Evolutionary conservation across 2,113 vertebrate genomes (phyloP), one percentile per base, ranked within the genome.

Genomic region (Chamaetylas fuelleborni): DNA sequence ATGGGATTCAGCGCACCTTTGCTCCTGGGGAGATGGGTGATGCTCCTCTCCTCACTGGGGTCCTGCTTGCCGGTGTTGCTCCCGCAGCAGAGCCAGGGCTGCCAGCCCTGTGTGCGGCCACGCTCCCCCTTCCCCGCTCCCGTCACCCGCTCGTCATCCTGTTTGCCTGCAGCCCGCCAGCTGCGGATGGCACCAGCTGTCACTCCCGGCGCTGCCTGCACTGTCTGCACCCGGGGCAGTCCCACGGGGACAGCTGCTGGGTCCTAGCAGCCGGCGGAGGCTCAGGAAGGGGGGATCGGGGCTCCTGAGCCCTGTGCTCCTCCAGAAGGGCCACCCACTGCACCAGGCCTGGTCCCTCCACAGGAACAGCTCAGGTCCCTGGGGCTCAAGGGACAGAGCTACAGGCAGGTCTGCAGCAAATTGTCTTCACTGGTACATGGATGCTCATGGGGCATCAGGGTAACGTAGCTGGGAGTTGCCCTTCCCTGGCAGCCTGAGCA

Each of bases 161-260:
- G 93, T 86, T 93, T 92, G 91, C 93, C 57, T 45, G 69, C 87
- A 57, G 86, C 92, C 69, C 0, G 86, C 74, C 93, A 92, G 84
- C 94, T 86, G 96, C 67, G 95, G 96, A 95, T 97, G 97, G 96
- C 96, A 97, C 96, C 95, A 96, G 97, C 96, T 97, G 96, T 95
- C 96, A 96, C 96, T 94, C 95, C 96, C 87, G 8, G 93, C 50
- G 2, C 93, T 96, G 95, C 96, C 92, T 82, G 96, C 86, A 22
- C 92, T 96, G 94, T 92, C 88, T 62, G 97, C 87, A 67, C 90
- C 83, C 48, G 40, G 40, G 85, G 72, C 72, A 6, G 79, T 94
- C 82, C 91, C 79, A 84, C 15, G 1, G 78, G 91, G 82, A 94
- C 85, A 92, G 96, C 96, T 95, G 88, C 96, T 96, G 97, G 95